Conservation (phyloP, 2,113 vertebrate genomes). For the Entelurus aequoreus region DNA sequence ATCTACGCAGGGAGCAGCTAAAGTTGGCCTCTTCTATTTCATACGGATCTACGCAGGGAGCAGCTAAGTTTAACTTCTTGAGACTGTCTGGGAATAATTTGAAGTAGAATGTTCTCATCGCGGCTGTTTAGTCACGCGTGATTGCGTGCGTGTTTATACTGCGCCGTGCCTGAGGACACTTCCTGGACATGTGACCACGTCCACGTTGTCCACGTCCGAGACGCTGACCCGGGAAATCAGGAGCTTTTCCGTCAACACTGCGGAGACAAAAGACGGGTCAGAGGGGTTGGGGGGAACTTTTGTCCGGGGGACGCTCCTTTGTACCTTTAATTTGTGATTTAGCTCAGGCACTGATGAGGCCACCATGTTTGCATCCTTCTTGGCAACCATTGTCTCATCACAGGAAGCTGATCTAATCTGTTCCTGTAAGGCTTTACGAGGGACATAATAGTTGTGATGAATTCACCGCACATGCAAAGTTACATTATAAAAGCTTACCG, state of each 20-base stretch:
- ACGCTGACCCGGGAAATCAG: constrained; percentile 46
- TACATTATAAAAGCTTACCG: neutral
- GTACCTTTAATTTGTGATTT: constrained; percentile 47
- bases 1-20: too few relatives aligned
- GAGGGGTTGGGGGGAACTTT: constrained; percentile 51
- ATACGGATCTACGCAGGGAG: neutral
- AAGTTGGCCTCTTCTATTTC: neutral
- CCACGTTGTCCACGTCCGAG: constrained; percentile 26
- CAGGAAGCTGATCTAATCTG: too few relatives aligned
- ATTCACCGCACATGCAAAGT: too few relatives aligned
- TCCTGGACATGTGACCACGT: constrained; percentile 58
- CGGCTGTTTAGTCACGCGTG: too few relatives aligned
- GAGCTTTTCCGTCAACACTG: constrained; percentile 51
- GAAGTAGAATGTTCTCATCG: constrained; percentile 2
- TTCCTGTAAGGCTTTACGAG: too few relatives aligned
- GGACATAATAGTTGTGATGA: too few relatives aligned
- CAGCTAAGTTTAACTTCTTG: neutral
- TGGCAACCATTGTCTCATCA: neutral
- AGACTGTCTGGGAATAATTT: neutral
- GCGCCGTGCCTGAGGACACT: constrained; percentile 32
- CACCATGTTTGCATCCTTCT: constrained; percentile 55
- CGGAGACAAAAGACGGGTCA: constrained; percentile 66
- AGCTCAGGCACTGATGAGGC: constrained; percentile 45
- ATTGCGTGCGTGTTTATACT: neutral
- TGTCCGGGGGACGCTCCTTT: constrained; percentile 38